These are phyloP conservation scores for Drosophila stalkeri DNA, from an alignment of 2,888 invertebrate species.

Conservation along the genomic window DNA sequence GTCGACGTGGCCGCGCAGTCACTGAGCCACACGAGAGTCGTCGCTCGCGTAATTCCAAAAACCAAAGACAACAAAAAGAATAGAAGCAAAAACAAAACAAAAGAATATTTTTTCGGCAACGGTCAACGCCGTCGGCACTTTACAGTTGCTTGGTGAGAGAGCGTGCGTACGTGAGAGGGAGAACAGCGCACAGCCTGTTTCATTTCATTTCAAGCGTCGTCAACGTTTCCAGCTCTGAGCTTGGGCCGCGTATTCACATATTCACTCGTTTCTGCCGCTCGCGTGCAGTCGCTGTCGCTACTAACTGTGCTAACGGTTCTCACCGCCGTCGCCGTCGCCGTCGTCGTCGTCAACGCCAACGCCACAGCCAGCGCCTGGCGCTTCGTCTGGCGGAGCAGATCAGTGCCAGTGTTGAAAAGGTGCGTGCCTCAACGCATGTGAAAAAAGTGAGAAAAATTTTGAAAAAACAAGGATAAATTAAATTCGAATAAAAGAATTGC, in stretches of 20 bases:
- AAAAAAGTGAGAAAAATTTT: conserved; percentile 19
- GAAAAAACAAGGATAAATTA: conserved; percentile 28
- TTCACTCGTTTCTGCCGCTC: conserved; percentile 72
- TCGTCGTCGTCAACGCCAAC: conserved; percentile 49
- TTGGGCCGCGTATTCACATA: conserved; percentile 56
- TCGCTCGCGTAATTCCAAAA: conserved; percentile 35
- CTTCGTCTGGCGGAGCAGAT: conserved; percentile 36
- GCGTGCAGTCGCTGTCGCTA: conserved; percentile 74
- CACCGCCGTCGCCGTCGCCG: conserved; percentile 50
- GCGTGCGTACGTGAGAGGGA: conserved; percentile 16
- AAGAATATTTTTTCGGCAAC: conserved; percentile 41
- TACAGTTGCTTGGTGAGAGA: conserved; percentile 34
- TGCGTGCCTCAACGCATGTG: conserved; percentile 66
- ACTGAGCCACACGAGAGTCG: conserved; percentile 54
- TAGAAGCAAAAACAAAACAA: conserved; percentile 3
- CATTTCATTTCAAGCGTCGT: conserved; percentile 72
- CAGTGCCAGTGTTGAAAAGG: conserved; percentile 57
- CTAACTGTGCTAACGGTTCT: conserved; percentile 67
- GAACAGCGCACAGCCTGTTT: conserved; percentile 53
- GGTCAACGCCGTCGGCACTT: conserved; percentile 57
- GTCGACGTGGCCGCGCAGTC: conserved; percentile 79
- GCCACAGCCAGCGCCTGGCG: conserved; percentile 56
- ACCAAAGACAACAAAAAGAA: conserved; percentile 14
- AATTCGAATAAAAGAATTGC: conserved; percentile 12
- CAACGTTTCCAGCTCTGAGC: conserved; percentile 47